phyloP scores from a whole-genome alignment of 53 echinoderm and acorn worm genomes.

The Echinarachnius parma region DNA sequence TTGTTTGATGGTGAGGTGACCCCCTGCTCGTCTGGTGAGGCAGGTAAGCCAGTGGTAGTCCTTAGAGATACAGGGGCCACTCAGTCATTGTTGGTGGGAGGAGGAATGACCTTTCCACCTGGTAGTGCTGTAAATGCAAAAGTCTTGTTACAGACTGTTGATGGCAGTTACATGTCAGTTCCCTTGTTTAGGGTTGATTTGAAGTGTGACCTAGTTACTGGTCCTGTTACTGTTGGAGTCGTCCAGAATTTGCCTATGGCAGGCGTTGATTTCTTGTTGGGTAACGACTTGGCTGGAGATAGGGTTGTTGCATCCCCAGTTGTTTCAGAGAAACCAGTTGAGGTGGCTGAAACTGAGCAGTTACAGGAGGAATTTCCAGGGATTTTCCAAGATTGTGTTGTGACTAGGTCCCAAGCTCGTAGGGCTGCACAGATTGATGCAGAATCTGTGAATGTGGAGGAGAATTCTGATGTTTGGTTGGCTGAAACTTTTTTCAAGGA shows the following conservation, averaged over 20 bases:
- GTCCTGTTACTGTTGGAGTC: slow-evolving; percentile 39
- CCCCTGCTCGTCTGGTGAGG: not conserved
- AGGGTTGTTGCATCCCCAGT: slow-evolving; percentile 1
- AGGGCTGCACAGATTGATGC: not conserved
- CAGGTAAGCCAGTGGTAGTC: not conserved
- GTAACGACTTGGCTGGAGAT: slow-evolving; percentile 25
- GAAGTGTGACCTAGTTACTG: slow-evolving; percentile 46
- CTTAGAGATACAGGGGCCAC: not conserved
- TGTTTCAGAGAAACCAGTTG: slow-evolving; percentile 4
- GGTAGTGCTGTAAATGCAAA: not conserved
- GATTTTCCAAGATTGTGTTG: slow-evolving; percentile 39
- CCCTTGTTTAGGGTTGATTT: slow-evolving; percentile 27
- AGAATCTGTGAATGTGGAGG: not conserved
- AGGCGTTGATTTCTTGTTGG: slow-evolving; percentile 32
- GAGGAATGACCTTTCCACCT: not conserved
- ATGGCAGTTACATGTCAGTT: not conserved
- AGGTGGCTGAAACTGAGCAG: slow-evolving; percentile 18
- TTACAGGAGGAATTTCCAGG: slow-evolving; percentile 17
- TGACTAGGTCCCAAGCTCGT: not conserved
- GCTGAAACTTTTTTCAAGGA: slow-evolving; percentile 17
- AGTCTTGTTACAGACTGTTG: not conserved
- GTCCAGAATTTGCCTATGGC: slow-evolving; percentile 22
- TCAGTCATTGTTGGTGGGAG: not conserved
- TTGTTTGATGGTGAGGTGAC: slow-evolving; percentile 3
- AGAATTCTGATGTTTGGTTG: not conserved